Base-by-base conservation (phyloP, 1,140 invertebrate genomes). In the Papilio aristodemus region DNA sequence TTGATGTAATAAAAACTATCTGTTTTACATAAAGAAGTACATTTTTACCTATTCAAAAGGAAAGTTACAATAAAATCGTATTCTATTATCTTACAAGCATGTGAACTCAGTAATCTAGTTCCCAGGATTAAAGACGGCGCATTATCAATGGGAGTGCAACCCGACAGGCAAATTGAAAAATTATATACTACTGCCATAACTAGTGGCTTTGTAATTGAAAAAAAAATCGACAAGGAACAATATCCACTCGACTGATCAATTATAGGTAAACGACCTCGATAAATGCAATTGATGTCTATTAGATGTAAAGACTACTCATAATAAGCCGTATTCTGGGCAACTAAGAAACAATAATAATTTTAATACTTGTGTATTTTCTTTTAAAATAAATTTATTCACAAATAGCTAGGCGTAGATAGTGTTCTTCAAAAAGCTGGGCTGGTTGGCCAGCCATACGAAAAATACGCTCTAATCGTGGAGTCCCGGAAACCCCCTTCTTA, bases 261-360 rank as follows among this genome's bases (percentile, higher is more conserved):
- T 80, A 80, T 75, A 77, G 79, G 75, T 78, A 71, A 69, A 76
- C 73, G 79, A 79, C 75, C 84, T 71, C 68, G 63, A 71, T 72
- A 63, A 73, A 69, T 63, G 68, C 71, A 73, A 79, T 78, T 73
- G 75, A 83, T 81, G 80, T 77, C 54, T 71, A 57, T 46, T 72
- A 69, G 58, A 50, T 68, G 39, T 72, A 59, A 57, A 66, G 46
- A 60, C 50, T 70, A 41, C 25, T 67, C 63, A 69, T 69, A 43
- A 73, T 70, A 71, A 59, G 38, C 50, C 60, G n/a, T 68, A 46
- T 69, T 60, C 59, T 68, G 22, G 46, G 43, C 37, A 46, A 68
- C 41, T 60, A 10, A 4, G 14, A 38, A 19, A 38, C 27, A 6
- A 32, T 38, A 63, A 37, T 11, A 60, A 43, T 13, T 63, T 63